Evolutionary conservation across 2,888 invertebrate genomes (phyloP).

Genomic region (Eristalinus sepulchralis): DNA sequence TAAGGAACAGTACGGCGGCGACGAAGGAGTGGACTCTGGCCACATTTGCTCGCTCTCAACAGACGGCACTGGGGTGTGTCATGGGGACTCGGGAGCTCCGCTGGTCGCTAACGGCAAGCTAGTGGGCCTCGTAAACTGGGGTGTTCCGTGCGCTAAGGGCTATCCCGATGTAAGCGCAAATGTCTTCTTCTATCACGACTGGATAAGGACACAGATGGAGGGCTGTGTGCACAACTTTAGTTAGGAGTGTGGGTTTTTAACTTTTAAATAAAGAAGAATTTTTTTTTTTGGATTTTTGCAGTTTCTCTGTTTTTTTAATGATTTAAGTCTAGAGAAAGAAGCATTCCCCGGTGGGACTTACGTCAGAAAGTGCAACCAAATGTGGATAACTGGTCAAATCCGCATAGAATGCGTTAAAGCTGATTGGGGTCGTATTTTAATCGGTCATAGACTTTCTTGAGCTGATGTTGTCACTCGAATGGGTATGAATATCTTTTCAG

Average conservation of each 20-base stretch:
- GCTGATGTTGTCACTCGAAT: too few species aligned
- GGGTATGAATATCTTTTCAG: too few species aligned
- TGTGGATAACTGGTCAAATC: too few species aligned
- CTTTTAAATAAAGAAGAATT: not conserved
- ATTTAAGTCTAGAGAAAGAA: not conserved
- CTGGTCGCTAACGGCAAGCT: constrained; percentile 76
- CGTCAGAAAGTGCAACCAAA: too few species aligned
- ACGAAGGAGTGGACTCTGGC: constrained; percentile 82
- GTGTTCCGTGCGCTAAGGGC: constrained; percentile 78
- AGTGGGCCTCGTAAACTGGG: constrained; percentile 79
- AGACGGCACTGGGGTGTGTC: constrained; percentile 81
- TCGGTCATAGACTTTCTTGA: too few species aligned
- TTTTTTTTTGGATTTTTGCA: not conserved
- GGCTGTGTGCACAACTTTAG: constrained; percentile 65
- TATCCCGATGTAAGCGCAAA: constrained; percentile 79
- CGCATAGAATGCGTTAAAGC: too few species aligned
- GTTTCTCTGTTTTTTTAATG: not conserved
- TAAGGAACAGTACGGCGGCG: constrained; percentile 76
- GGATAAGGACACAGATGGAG: constrained; percentile 75
- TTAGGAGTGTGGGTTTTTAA: not conserved
- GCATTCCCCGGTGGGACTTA: too few species aligned
- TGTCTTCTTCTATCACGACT: constrained; percentile 76
- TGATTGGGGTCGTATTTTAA: too few species aligned
- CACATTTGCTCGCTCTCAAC: constrained; percentile 83
- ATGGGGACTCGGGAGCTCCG: constrained; percentile 79